Evolutionary conservation across 2,113 vertebrate genomes (phyloP), one percentile per base, ranked within the genome.

Genomic region (Marmota monax): DNA sequence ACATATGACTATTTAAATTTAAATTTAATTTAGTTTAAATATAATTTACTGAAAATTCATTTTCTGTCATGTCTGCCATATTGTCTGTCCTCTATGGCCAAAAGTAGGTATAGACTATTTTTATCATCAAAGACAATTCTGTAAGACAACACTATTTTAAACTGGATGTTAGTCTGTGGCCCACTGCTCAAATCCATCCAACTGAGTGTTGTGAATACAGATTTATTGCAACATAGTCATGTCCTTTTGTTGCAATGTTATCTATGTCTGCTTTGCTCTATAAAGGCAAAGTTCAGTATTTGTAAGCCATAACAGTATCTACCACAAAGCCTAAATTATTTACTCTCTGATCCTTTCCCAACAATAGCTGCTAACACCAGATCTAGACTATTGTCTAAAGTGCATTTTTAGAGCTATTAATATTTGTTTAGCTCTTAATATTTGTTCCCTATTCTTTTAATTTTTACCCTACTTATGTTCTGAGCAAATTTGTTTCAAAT

Each of bases 361-460:
- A 86, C 37, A 42, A n/a, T 17, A 5, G 61, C 39, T 95, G 3
- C 48, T 87, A 27, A 88, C 8, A 29, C 42, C 18, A 63, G 61
- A 69, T 63, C 27, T 74, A 86, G 25, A 72, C 7, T 6, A 34
- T 80, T 48, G 16, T 61, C 39, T 86, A 83, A 90, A 72, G 48
- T 72, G 45, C 22, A 20, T 72, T 76, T 95, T 87, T 73, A 89
- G 58, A 86, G 14, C 23, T 86, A 4, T 82, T 45, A 56, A 20
- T 85, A 20, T 48, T 23, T 78, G 20, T 45, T 45, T 72, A 42
- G 4, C 9, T 39, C 45, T 70, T 95, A 69, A 80, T 27, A 1
- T 73, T 92, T 95, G 13, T 29, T 92, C 92, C 53, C 34, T 9
- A 39, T 86, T 93, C 16, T 86, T 95, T 84, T 63, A 92, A 67